Base-by-base conservation (phyloP, 2,113 vertebrate genomes). In the Manacus vitellinus region DNA sequence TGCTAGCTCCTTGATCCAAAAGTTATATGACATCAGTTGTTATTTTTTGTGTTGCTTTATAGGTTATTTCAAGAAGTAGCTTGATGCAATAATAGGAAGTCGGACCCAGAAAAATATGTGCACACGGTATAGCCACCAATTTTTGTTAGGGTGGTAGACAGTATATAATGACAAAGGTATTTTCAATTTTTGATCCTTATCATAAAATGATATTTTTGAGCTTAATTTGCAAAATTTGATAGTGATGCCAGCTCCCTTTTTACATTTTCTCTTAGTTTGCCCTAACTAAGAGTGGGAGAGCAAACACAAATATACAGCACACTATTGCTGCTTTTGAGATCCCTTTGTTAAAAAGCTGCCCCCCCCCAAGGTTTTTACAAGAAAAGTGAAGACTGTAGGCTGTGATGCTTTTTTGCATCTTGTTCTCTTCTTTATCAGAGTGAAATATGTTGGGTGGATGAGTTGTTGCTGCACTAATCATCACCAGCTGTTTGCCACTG, bases 401-500 rank as follows among this genome's bases (percentile, higher is more conserved):
- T 66, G 46, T 31, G 30, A 33, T 6, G 8, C 9, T 56, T 58
- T 62, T 73, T 44, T 58, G 7, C 25, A 31, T 77, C 44, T 84
- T 74, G 49, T 23, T 59, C 28, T 62, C 92, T 94, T 72, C 78
- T 85, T 71, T 67, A 47, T 86, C 23, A 72, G 61, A 86, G 30
- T 89, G 73, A 94, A 93, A 74, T 63, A 37, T 39, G 46, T 61
- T 61, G 70, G 49, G 76, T 88, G n/a, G 81, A 63, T 43, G 56
- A 18, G 41, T 54, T 80, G 49, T 87, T 93, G 81, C 73, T 74
- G 67, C 61, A 70, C 77, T 96, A 93, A 94, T 95, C 81, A 75
- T 72, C 80, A 83, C 61, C 95, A 96, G 96, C 63, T 96, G 95
- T 43, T 96, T 10, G 0, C 81, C 93, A 68, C 39, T 85, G 83